Evolutionary conservation across 2,888 invertebrate species (phyloP).

Genomic region (Lobophora halterata): DNA sequence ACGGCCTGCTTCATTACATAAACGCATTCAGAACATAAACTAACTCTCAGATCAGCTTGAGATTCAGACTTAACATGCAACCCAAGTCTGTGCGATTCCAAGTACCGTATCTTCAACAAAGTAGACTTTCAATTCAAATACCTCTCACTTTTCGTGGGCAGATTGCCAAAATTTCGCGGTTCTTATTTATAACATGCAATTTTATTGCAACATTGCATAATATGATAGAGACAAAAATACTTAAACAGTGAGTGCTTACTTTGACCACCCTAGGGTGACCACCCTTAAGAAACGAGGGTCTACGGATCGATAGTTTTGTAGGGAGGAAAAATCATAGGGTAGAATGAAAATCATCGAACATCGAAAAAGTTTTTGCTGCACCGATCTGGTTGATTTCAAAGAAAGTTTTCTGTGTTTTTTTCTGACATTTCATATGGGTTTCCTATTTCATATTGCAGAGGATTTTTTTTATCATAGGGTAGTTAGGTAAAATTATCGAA

Average conservation of each 20-base stretch:
- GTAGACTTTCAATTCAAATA: conserved; percentile 9
- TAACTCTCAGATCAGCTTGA: conserved; percentile 1
- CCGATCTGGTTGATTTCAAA: too few relatives aligned
- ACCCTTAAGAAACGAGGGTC: conserved; percentile 7
- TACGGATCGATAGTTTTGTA: conserved; percentile 7
- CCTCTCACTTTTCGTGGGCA: conserved; percentile 17
- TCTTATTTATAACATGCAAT: conserved; percentile 11
- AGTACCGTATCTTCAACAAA: neutral
- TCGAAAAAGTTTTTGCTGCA: too few relatives aligned
- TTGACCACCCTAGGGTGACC: conserved; percentile 3
- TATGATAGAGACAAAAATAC: conserved; percentile 12
- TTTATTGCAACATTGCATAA: conserved; percentile 9
- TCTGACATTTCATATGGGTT: too few relatives aligned
- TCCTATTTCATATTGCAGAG: too few relatives aligned
- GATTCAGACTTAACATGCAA: too few relatives aligned
- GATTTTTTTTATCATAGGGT: too few relatives aligned
- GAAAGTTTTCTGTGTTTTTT: too few relatives aligned
- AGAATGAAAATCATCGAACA: conserved; percentile 1
- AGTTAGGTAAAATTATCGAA: too few relatives aligned
- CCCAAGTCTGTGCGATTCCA: conserved; percentile 1
- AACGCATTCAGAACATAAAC: conserved; percentile 6
- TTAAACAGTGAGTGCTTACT: conserved; percentile 8
- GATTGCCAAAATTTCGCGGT: conserved; percentile 14
- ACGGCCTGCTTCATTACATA: neutral
- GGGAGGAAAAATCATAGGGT: conserved; percentile 6